Percentiles rank a stretch among this genome's conserved stretches.
These are phyloP conservation scores for Lagopus muta DNA, from an alignment of 2,113 vertebrate species.

Conservation along the genomic window DNA sequence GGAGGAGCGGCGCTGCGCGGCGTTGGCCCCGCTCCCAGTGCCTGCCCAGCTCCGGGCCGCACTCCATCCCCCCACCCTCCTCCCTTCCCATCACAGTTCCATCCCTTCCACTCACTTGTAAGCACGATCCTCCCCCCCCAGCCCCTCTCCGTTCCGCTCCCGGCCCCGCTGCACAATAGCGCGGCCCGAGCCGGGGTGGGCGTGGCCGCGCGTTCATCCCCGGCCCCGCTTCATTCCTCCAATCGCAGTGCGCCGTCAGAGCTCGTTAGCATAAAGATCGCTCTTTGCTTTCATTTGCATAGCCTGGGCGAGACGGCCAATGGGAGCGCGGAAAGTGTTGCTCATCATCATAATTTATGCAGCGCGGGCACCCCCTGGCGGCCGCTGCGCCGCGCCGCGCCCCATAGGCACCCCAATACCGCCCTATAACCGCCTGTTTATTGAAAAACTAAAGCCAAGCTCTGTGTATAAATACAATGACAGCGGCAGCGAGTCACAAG, in stretches of 20 bases:
- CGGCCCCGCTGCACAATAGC: conserved; percentile 66
- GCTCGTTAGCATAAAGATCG: accelerated
- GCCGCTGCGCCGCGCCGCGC: too few species aligned
- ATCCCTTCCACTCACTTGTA: neutral
- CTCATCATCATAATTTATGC: neutral
- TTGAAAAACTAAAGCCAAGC: conserved; percentile 94
- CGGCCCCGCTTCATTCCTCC: neutral
- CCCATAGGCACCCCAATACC: neutral
- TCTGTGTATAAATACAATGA: conserved; percentile 87
- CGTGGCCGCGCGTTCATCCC: neutral
- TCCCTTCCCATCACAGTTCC: too few species aligned
- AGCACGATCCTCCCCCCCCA: neutral
- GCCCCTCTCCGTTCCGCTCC: neutral
- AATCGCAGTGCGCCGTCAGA: neutral
- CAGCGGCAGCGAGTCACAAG: conserved; percentile 77
- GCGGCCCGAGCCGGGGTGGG: conserved; percentile 8
- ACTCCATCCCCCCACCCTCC: neutral
- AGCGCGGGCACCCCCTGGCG: neutral
- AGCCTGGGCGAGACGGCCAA: accelerated
- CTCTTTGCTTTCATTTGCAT: neutral
- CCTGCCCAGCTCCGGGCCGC: too few species aligned
- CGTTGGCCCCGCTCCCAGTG: neutral
- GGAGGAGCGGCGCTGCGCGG: too few species aligned
- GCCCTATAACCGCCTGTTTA: conserved; percentile 77
- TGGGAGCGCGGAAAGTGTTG: accelerated